Base-by-base conservation (phyloP, 2,113 vertebrate species). In the Corydoras maculifer region DNA sequence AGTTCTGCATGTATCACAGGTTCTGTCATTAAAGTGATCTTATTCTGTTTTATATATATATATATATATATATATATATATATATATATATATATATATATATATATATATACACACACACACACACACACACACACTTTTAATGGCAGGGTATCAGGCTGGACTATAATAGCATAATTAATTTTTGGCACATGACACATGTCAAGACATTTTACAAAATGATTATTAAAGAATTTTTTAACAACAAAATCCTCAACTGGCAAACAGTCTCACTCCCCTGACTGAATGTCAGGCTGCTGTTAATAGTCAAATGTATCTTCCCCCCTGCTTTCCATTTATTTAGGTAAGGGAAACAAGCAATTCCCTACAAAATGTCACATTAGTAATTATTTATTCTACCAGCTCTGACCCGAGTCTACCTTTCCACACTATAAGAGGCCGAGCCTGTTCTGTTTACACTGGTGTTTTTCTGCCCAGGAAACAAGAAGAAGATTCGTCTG, bases 401-500 rank as follows among this genome's bases (percentile, higher is more conserved):
- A 9, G 54, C n/a, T 29, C 6, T 48, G 65, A 18, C 65, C 15
- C 43, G n/a, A 31, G 12, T 60, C 15, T 43, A 50, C 15, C 49
- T 49, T 10, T 32, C 53, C 69, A 35, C 8, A 63, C 8, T 12
- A 35, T 8, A 48, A 73, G 65, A 51, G 15, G 10, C 62, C 58
- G 25, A 29, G 43, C 29, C 29, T 25, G 5, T 15, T 68, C 18
- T 49, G 58, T 14, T 49, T 49, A n/a, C 53, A 9, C 9, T 3
- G 58, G 50, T 25, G n/a, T 31, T 81, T 15, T 74, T 79, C 49
- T 77, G n/a, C 72, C 75, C 79, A 98, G 96, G 96, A 72, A 98
- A 92, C 84, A 99, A 98, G 87, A 99, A 99, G 84, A 99, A 99
- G 85, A 99, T 98, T 74, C 94, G 97, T 50, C 83, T 99, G 64